A percentile compares a stretch with the other conserved stretches of the same genome.
phyloP scores from a whole-genome alignment of 1,140 invertebrate genomes.

The Octopus sinensis region DNA sequence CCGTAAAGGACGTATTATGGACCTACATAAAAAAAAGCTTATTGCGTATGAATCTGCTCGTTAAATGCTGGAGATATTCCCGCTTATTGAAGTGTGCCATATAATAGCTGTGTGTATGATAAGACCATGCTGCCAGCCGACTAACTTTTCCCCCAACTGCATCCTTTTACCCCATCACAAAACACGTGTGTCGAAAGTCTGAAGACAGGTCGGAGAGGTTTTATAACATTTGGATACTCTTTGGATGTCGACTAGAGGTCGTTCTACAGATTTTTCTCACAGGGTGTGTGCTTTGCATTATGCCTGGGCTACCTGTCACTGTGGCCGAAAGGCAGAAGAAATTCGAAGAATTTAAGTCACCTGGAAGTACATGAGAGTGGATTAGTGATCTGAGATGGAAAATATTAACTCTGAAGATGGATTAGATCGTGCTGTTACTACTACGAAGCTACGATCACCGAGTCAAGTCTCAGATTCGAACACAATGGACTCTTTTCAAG shows the following conservation, averaged over 20 bases:
- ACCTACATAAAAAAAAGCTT: constrained; percentile 17
- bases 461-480: constrained; percentile 36
- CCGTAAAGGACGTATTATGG: constrained; percentile 22
- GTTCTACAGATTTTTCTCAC: constrained; percentile 31
- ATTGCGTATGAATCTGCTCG: constrained; percentile 46
- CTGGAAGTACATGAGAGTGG: constrained; percentile 28
- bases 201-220: constrained; percentile 13
- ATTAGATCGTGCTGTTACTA: constrained; percentile 30
- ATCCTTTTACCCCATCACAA: constrained; percentile 32
- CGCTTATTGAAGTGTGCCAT: constrained; percentile 55
- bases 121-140: constrained; percentile 53
- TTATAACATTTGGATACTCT: constrained; percentile 18
- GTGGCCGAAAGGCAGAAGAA: constrained; percentile 38
- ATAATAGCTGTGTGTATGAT: constrained; percentile 51
- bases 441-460: constrained; percentile 36
- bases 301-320: constrained; percentile 37
- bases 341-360: constrained; percentile 28
- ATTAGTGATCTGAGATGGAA: constrained; percentile 38
- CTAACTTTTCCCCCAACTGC: constrained; percentile 42
- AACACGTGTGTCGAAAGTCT: constrained; percentile 42
- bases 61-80: constrained; percentile 48
- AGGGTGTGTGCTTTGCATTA: constrained; percentile 40
- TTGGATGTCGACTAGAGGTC: constrained; percentile 23
- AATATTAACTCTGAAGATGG: constrained; percentile 31
- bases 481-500: constrained; percentile 53